Conservation (phyloP, 1,140 invertebrate species). For the Drosophila nigromelanica region DNA sequence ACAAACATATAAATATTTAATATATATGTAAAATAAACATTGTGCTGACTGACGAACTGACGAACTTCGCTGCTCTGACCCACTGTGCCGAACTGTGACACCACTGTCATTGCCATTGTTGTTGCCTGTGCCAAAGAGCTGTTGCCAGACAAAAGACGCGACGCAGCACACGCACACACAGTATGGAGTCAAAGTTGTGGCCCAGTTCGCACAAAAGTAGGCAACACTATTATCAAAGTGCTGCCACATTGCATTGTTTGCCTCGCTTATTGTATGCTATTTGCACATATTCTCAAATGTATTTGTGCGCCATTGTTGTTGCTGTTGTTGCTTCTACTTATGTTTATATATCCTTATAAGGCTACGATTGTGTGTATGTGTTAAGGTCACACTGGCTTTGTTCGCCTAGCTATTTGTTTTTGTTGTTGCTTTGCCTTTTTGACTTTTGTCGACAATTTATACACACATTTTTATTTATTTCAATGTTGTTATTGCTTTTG, state of each 20-base stretch:
- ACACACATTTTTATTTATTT: constrained; percentile 77
- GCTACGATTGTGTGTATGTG: constrained; percentile 19
- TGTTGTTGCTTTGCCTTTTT: constrained; percentile 59
- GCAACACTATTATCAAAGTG: constrained; percentile 62
- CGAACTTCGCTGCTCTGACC: not conserved
- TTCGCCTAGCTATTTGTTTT: constrained; percentile 37
- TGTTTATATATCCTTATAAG: constrained; percentile 31
- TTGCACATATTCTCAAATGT: constrained; percentile 44
- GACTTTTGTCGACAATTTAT: constrained; percentile 78
- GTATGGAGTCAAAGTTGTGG: constrained; percentile 11
- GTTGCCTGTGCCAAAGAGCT: constrained; percentile 15
- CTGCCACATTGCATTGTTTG: constrained; percentile 48
- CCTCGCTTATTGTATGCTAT: constrained; percentile 33
- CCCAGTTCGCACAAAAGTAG: constrained; percentile 36
- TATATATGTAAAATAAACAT: not conserved
- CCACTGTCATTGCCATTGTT: constrained; percentile 35
- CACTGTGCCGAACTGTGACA: not conserved
- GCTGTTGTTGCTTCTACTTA: constrained; percentile 60
- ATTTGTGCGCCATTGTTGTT: constrained; percentile 27
- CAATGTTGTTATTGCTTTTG: constrained; percentile 49
- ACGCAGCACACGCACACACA: not conserved
- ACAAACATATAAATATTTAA: not conserved
- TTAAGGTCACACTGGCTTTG: constrained; percentile 63
- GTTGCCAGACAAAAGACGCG: constrained; percentile 49
- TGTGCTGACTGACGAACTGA: not conserved